These are phyloP conservation scores for Spialia ferax DNA, from an alignment of 2,888 invertebrate species.

Conservation along the genomic window DNA sequence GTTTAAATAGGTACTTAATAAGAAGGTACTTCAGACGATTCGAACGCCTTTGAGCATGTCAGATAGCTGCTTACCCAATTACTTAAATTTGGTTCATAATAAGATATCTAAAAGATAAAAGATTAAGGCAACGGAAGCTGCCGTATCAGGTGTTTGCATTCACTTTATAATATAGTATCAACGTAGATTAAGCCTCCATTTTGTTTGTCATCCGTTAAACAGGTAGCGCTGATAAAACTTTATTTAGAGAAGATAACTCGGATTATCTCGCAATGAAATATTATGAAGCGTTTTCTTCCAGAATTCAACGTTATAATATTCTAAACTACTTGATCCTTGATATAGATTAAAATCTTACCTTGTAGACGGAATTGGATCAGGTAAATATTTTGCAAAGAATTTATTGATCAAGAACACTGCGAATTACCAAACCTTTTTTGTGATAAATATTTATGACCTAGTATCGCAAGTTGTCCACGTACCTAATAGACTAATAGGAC, in stretches of 20 bases:
- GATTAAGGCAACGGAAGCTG: constrained; percentile 81
- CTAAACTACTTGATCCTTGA: neutral
- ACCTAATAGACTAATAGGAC: neutral
- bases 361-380: neutral
- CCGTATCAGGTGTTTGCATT: constrained; percentile 73
- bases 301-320: constrained; percentile 2
- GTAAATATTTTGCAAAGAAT: neutral
- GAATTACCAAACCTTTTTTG: too few species aligned
- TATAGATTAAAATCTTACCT: constrained; percentile 4
- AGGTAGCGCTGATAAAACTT: constrained; percentile 71
- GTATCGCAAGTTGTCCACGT: too few species aligned
- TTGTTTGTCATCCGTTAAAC: constrained; percentile 77
- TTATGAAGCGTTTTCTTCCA: constrained; percentile 31
- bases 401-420: neutral
- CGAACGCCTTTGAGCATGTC: neutral
- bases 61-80: constrained; percentile 37
- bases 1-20: too few species aligned
- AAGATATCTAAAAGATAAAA: constrained; percentile 66
- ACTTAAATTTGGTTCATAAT: constrained; percentile 46
- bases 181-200: constrained; percentile 69
- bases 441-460: too few species aligned
- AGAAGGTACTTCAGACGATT: neutral
- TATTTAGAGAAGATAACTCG: constrained; percentile 73
- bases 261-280: constrained; percentile 59
- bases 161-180: constrained; percentile 73